Percentiles rank a stretch among this genome's conserved stretches.
Conservation (phyloP, 1,140 invertebrate species). For the Venustaconcha ellipsiformis region DNA sequence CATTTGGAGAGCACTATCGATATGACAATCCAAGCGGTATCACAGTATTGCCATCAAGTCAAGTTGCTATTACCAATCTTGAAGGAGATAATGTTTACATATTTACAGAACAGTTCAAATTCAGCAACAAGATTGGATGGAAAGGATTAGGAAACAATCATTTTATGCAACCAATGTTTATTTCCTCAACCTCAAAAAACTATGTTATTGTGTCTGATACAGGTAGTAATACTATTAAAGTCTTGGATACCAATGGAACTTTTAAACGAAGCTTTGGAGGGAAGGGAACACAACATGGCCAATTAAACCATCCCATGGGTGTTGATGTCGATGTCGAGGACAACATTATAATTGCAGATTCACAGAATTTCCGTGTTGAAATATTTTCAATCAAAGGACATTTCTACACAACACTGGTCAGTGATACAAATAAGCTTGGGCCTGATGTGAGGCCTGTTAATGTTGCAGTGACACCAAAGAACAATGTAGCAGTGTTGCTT, state of each 20-base stretch:
- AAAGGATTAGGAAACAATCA: slow-evolving; percentile 87
- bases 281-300: slow-evolving; percentile 63
- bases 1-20: slow-evolving; percentile 54
- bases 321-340: slow-evolving; percentile 97
- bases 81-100: slow-evolving; percentile 95
- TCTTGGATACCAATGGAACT: slow-evolving; percentile 56
- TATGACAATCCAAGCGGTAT: slow-evolving; percentile 62
- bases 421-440: slow-evolving; percentile 49
- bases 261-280: slow-evolving; percentile 57
- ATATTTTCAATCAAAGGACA: slow-evolving; percentile 78
- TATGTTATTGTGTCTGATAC: slow-evolving; percentile 60
- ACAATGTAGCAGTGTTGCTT: slow-evolving; percentile 57
- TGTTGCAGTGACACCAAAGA: slow-evolving; percentile 56
- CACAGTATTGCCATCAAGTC: slow-evolving; percentile 41
- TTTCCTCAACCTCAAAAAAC: slow-evolving; percentile 54
- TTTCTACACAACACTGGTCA: slow-evolving; percentile 42
- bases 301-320: slow-evolving; percentile 96
- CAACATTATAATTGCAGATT: slow-evolving; percentile 97
- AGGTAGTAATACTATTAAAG: slow-evolving; percentile 59
- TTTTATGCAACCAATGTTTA: slow-evolving; percentile 52
- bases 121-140: slow-evolving; percentile 96
- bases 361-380: slow-evolving; percentile 97
- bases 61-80: slow-evolving; percentile 60
- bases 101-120: slow-evolving; percentile 97
- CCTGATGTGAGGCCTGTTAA: slow-evolving; percentile 53